Evolutionary conservation across 2,888 invertebrate species (phyloP), one percentile per base, ranked within the genome.

Genomic region (Xestia xanthographa): DNA sequence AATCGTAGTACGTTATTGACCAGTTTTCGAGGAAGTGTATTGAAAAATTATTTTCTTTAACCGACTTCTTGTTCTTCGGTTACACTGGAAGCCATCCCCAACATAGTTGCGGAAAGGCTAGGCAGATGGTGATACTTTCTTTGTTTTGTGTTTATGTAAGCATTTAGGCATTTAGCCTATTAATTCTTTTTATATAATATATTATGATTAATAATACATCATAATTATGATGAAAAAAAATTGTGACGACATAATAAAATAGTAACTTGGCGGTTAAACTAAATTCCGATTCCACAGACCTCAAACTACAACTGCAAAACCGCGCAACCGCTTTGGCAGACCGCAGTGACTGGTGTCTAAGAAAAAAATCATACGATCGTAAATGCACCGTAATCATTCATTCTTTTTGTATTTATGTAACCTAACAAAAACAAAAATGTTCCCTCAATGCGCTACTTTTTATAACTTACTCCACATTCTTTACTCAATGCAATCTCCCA

Each of bases 401-500:
- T 58, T 29, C 0, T 14, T 58, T 56, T 56, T 17, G 17, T 20
- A 58, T 9, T 29, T 60, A 60, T 9, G 4, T 29, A 9, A 20
- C 20, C 29, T 0, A 60, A 34, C 20, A 60, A 60, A 58, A 58
- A 56, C 2, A 29, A 56, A 26, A 56, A 8, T 22, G 50, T 56
- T 29, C 11, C 17, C 17, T 17, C 29, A 29, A 12, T 1, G 2
- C 79, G 41, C 62, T 38, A 50, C 8, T 63, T n/a, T 29, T 77
- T 43, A n/a, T 38, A 34, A 77, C 26, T 68, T 67, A 1, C 12
- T 12, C 20, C n/a, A 60, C 5, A 66, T 62, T 66, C 34, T 43
- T 75, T 38, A 50, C 78, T 58, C 2, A 45, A 60, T 43, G 0
- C 60, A 17, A 56, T 68, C n/a, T 48, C 26, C 26, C 43, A 53